These are phyloP conservation scores for Pseudochirops cupreus DNA, from an alignment of 2,797 vertebrate genomes.

Conservation along the genomic window DNA sequence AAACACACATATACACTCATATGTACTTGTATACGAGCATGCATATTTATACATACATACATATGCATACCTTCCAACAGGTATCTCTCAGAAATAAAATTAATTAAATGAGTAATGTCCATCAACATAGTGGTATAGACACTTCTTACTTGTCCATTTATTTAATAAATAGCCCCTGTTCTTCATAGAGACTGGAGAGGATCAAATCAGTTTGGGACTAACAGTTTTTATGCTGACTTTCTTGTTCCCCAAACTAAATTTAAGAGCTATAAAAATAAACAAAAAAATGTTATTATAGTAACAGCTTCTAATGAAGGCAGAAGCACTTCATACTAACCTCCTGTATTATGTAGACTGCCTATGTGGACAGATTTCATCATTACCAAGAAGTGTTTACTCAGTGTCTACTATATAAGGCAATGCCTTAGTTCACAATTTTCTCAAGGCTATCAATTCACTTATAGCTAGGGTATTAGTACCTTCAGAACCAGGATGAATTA, in stretches of 20 bases:
- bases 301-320: constrained; percentile 14
- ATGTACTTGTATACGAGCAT: background rate
- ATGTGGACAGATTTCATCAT: background rate
- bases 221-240: constrained; percentile 40
- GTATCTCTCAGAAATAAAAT: constrained; percentile 25
- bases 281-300: constrained; percentile 36
- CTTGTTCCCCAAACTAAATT: constrained; percentile 52
- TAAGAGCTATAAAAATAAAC: constrained; percentile 36
- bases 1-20: background rate
- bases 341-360: background rate
- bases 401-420: background rate
- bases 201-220: constrained; percentile 40
- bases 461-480: constrained; percentile 16
- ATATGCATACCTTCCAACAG: background rate
- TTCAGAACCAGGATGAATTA: background rate
- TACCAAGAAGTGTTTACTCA: background rate
- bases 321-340: constrained; percentile 20
- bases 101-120: constrained; percentile 46
- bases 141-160: constrained; percentile 47
- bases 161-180: constrained; percentile 60
- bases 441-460: background rate
- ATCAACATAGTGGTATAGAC: constrained; percentile 47
- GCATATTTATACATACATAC: background rate
- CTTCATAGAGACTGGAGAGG: constrained; percentile 8
- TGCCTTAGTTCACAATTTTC: background rate